Conservation (phyloP, 2,113 vertebrate species). For the Pseudorasbora parva region DNA sequence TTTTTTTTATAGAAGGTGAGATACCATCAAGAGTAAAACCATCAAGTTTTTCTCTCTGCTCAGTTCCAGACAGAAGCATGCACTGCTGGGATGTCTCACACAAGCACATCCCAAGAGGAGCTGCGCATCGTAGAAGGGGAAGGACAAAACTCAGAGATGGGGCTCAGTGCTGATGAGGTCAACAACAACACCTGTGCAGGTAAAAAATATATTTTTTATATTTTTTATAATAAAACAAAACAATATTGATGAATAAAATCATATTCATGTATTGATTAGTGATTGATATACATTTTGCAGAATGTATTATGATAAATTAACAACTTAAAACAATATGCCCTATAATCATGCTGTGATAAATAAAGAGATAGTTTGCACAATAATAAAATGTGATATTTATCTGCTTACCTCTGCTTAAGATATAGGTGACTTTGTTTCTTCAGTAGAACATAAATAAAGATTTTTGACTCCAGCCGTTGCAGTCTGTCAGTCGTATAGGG, state of each 20-base stretch:
- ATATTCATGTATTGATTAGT: not conserved
- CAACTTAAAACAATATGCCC: not conserved
- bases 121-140: constrained; percentile 95
- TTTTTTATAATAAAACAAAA: not conserved
- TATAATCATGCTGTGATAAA: not conserved
- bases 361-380: no score
- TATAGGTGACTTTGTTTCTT: no score
- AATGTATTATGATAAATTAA: not conserved
- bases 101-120: constrained; percentile 93
- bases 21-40: not conserved
- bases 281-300: no score
- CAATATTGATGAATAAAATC: not conserved
- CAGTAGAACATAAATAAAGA: no score
- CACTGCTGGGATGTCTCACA: constrained; percentile 81
- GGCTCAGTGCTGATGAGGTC: constrained; percentile 90
- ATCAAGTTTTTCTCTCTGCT: not conserved
- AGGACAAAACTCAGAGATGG: constrained; percentile 83
- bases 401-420: no score
- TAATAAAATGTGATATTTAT: no score
- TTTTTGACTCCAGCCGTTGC: no score
- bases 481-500: no score
- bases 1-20: not conserved
- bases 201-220: no score
- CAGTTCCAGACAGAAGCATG: constrained; percentile 94
- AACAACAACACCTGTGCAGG: constrained; percentile 96